A percentile compares a stretch with the other conserved stretches of the same genome.
These are phyloP conservation scores for Eptesicus fuscus DNA, from an alignment of 2,113 vertebrate genomes.

Conservation along the genomic window DNA sequence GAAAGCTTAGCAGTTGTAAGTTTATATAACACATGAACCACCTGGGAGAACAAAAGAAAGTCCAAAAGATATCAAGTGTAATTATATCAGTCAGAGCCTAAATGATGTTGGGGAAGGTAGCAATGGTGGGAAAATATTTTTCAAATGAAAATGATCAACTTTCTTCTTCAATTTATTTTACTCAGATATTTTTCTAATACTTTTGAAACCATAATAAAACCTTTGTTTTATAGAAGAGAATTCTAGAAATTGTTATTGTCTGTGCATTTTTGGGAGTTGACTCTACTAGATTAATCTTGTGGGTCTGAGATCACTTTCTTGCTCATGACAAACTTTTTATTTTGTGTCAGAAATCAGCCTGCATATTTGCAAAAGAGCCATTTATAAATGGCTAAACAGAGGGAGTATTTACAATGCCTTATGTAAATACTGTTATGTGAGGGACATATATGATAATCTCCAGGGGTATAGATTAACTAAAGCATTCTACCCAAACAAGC, in stretches of 20 bases:
- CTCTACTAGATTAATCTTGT: background rate
- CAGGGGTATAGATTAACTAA: background rate
- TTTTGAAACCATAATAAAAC: conserved; percentile 2
- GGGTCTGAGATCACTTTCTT: background rate
- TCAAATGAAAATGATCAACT: background rate
- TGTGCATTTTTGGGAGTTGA: background rate
- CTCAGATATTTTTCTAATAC: background rate
- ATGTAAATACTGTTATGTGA: background rate
- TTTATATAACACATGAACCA: background rate
- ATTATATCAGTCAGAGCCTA: background rate
- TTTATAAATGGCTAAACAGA: background rate
- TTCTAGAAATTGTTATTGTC: background rate
- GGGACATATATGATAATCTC: background rate
- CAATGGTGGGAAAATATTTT: background rate
- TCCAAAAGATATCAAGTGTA: background rate
- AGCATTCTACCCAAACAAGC: background rate
- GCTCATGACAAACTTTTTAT: background rate
- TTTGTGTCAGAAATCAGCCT: background rate
- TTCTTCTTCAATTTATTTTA: background rate
- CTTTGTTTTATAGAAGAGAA: background rate
- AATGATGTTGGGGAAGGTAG: background rate
- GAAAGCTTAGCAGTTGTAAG: background rate
- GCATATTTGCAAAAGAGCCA: background rate
- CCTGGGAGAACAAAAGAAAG: background rate
- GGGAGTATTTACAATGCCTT: background rate